Evolutionary conservation across 2,113 vertebrate species (phyloP).

Genomic region (Amia ocellicauda): DNA sequence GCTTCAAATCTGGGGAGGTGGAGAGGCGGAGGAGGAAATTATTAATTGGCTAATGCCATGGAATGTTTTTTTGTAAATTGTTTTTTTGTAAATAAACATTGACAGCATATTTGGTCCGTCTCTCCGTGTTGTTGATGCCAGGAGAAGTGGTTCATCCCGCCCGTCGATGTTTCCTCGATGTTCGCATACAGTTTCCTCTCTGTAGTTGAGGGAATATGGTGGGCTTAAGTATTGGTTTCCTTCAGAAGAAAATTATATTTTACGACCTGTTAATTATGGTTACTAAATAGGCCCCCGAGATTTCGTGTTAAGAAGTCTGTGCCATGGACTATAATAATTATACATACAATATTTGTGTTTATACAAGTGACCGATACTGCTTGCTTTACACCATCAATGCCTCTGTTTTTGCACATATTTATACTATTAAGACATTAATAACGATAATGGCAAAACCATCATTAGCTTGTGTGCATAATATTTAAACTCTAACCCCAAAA

Average conservation of each 20-base stretch:
- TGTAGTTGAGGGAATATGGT: background rate
- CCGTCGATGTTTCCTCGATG: background rate
- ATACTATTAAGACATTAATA: constrained; percentile 16
- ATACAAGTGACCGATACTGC: background rate
- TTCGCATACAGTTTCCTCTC: constrained; percentile 3
- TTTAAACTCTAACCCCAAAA: constrained; percentile 53
- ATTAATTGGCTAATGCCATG: constrained; percentile 35
- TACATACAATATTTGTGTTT: constrained; percentile 20
- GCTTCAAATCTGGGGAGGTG: constrained; percentile 24
- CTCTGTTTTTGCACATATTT: constrained; percentile 1
- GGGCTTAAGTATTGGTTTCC: constrained; percentile 9
- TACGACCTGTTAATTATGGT: constrained; percentile 4
- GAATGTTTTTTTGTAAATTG: constrained; percentile 33
- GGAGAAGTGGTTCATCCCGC: background rate
- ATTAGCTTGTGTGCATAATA: constrained; percentile 25
- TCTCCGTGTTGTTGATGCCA: constrained; percentile 3
- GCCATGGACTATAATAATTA: constrained; percentile 11
- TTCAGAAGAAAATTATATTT: constrained; percentile 12
- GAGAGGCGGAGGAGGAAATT: constrained; percentile 2
- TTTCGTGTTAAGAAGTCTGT: constrained; percentile 7
- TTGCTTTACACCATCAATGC: background rate
- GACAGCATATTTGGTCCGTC: constrained; percentile 6
- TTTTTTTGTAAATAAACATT: constrained; percentile 25
- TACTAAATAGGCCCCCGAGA: constrained; percentile 7
- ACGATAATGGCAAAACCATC: constrained; percentile 18